Base-by-base conservation (phyloP, 2,797 vertebrate genomes). In the Amblyopsis hoosieri region DNA sequence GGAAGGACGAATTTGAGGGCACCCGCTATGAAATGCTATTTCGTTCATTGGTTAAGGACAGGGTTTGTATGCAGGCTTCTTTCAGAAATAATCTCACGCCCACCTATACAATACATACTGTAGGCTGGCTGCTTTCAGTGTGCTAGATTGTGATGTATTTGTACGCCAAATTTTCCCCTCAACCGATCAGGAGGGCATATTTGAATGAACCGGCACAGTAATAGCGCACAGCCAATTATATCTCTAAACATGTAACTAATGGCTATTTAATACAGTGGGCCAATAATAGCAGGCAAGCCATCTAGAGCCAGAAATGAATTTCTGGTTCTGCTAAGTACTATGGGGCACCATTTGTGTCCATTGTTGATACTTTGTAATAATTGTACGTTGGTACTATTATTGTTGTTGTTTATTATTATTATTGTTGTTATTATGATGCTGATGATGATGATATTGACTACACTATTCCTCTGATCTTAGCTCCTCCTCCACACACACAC, bases 181-280 rank as follows among this genome's bases (percentile, higher is more conserved):
- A 66, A 61, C 68, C 72, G 47, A 69, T 71, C 57, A 78, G 71
- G 73, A 78, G 58, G 65, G 49, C 52, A 52, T 52, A 29, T 23
- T 64, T 72, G 66, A 78, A 78, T 65, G 62, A 75, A 75, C 74
- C 69, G 69, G 70, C 67, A 75, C 60, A 57, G 58, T 61, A 47
- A 29, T 4, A 23, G 54, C 53, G 50, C 49, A 11, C 48, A 67
- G 50, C 57, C 72, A 60, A 62, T 76, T 78, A 71, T 19, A 73
- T 79, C 69, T 79, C 64, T 64, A 76, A 14, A 79, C 55, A 71
- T 78, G 65, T 68, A 80, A 74, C 75, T 77, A 86, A 83, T 79
- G 79, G 74, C 78, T 75, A 67, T 80, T 76, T 73, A 77, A 75
- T 64, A 56, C 33, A 76, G 68, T 69, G 62, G 37, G 76, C 80